Base-by-base conservation (phyloP, 1,140 invertebrate species). In the Drosophila repletoides region DNA sequence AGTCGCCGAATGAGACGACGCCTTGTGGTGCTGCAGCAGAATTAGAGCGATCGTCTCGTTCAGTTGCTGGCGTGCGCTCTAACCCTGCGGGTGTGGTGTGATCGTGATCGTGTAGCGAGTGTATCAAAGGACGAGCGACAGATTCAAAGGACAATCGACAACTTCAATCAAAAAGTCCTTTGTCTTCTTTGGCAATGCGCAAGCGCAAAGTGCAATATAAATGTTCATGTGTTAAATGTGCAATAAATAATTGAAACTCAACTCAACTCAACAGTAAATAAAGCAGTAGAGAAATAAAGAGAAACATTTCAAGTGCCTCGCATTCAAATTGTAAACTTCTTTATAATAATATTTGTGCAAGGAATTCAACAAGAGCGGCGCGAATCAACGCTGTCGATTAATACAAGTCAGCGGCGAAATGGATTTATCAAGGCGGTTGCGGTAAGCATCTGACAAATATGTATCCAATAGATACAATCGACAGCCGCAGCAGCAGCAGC, bases 381-480 rank as follows among this genome's bases (percentile, higher is more conserved):
- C 41, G 41, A 49, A 33, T n/a, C n/a, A n/a, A 65, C 55, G 74
- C 53, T 59, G 61, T 68, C 73, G 60, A 65, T 76, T 81, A 83
- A 63, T 58, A 59, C 34, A 56, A 28, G 46, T 49, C 68, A 86
- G 68, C 72, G 53, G 46, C 83, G 80, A 86, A 86, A 89, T 89
- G 88, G 88, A 89, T 89, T 89, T 89, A 89, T 89, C 88, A 63
- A 81, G 88, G 88, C 88, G 88, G 76, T 88, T 88, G 75, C 81
- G 88, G 88, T 89, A 89, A 89, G 88, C 75, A 88, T 86, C 70
- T 56, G 66, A 87, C 80, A 86, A 80, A 86, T 72, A 86, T 86
- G 59, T 75, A 68, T 68, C 48, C 48, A 36, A 15, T 34, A 46
- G 59, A 72, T 72, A 61, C 65, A 72, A 64, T 52, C 58, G 60